Base-by-base conservation (phyloP, 2,113 vertebrate genomes). In the Gambusia affinis region DNA sequence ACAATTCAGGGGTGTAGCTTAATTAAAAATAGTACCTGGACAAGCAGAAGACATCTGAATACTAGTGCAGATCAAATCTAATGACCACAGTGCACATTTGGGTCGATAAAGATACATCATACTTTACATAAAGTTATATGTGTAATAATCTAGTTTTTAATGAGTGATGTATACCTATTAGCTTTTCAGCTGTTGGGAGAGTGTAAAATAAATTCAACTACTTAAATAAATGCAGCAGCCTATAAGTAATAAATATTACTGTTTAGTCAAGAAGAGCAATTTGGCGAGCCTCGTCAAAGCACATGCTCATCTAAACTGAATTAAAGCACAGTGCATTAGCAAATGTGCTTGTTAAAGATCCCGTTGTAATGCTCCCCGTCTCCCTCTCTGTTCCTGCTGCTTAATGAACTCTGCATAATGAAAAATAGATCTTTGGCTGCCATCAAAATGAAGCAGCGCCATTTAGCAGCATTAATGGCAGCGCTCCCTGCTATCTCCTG, bases 371-470 rank as follows among this genome's bases (percentile, higher is more conserved):
- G 35, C n/a, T 70, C 54, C 31, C 30, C 12, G 31, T 64, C 27
- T 69, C 54, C 42, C 63, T 54, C 19, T 60, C 62, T 57, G 30
- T 42, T 66, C 57, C 57, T 73, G 67, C 61, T 63, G 60, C 68
- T 83, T 80, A 70, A 85, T 83, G 64, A 39, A 78, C 62, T 84
- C 33, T 63, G 30, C 70, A 63, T 79, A 72, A 83, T 72, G 39
- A 65, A 77, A 70, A 83, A 64, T 64, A 72, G 37, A 67, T 82
- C 33, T 61, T 80, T 78, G 60, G 31, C 44, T 64, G 42, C 64
- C 81, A 70, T 89, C 69, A 70, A 76, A 76, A 82, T 84, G 74
- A 88, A 79, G 60, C 63, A 85, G 66, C 28, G n/a, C 79, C 76
- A 65, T 80, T 69, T 65, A 81, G 79, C 76, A 76, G 69, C 82